Base-by-base conservation (phyloP, 2,797 vertebrate genomes). In the Merluccius polli region DNA sequence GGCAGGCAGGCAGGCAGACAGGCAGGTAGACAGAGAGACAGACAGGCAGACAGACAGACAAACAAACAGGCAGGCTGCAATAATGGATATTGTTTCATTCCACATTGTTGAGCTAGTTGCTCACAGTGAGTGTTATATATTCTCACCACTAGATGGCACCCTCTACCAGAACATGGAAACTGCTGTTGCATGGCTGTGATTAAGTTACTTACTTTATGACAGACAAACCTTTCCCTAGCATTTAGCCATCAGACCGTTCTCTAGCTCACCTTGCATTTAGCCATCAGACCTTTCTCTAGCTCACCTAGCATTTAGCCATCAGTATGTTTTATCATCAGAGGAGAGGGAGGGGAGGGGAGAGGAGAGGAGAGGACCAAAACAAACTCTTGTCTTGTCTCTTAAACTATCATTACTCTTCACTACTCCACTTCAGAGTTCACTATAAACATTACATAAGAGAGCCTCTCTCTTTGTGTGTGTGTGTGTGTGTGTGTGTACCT, bases 401-500 rank as follows among this genome's bases (percentile, higher is more conserved):
- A 44, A 2, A 44, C 13, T 5, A 16, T 13, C 41, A 3, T 44
- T 16, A 35, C 33, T 8, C 33, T 35, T 35, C 33, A 3, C 33
- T 35, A 35, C 3, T 35, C 33, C 33, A 35, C 33, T 35, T 3
- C 33, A 35, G 33, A n/a, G n/a, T n/a, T n/a, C n/a, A n/a, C n/a
- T n/a, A n/a, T 35, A 35, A 8, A 35, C 33, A 35, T 35, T 3
- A 35, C 33, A 35, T 8, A 35, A 35, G 33, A 35, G 33, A 3
- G 3, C 33, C 33, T 35, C 33, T 70, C 29, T 7, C 4, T 70
- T 16, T n/a, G 70, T 71, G 70, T 38, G 33, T 71, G 33, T 24
- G 18, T 71, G 70, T 27, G 35, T 41, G 71, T 44, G 16, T 38
- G 33, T 71, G 33, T 71, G 70, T 71, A 99, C 98, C 96, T 99